Evolutionary conservation across 2,113 vertebrate species (phyloP), one percentile per base, ranked within the genome.

Genomic region (Heterocephalus glaber): DNA sequence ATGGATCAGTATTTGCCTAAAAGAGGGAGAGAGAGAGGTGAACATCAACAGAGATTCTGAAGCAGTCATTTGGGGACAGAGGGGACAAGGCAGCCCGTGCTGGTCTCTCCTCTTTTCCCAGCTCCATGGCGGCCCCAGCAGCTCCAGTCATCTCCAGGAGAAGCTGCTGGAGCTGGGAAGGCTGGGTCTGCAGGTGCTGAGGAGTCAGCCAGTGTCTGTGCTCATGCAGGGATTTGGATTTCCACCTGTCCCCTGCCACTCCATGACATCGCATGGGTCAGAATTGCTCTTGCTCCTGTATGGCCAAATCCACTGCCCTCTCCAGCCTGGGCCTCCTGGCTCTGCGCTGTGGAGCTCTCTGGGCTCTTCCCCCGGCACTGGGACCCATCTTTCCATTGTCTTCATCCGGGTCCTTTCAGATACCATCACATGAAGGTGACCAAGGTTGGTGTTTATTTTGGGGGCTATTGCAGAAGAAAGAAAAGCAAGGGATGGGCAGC

Each of bases 151-250:
- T 16, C 47, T 47, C 30, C 16, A 1, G 3, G 24, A 60, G 26
- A 52, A 5, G 61, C 33, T 0, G 0, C 41, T 24, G 8, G 60
- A 35, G 33, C 41, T 35, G 56, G 41, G 17, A 20, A 28, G 84
- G 28, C 5, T 11, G 7, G n/a, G 30, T 56, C 17, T 33, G 1
- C 19, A 3, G 7, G 38, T 0, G 56, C 20, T 41, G 26, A 0
- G 13, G 1, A 1, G 5, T 22, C 33, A 26, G 16, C 28, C 1
- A 54, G 0, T 2, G 0, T 38, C 30, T 16, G 14, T 4, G 22
- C 86, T 38, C 49, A 11, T 2, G 47, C 58, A 14, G 44, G 79
- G 41, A 19, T 22, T 30, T 54, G 61, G 16, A 49, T 52, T 35
- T 26, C 26, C 26, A 7, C 56, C 58, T 30, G 58, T 33, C 11